phyloP scores from a whole-genome alignment of 2,888 invertebrate genomes.

The Apocheima hispidaria region DNA sequence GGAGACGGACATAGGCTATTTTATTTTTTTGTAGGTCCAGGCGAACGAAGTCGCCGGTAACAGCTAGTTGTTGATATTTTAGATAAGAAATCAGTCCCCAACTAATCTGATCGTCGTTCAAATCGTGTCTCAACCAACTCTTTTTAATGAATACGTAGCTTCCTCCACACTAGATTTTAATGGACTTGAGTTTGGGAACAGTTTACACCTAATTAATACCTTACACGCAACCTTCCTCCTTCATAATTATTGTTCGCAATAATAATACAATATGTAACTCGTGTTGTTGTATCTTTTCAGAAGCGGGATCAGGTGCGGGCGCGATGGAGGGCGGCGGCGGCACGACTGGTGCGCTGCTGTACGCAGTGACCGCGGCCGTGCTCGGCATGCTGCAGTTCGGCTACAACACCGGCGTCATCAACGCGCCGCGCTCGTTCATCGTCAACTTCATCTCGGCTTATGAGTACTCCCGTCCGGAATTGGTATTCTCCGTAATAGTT shows the following conservation, averaged over 20 bases:
- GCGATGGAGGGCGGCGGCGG: constrained; percentile 75
- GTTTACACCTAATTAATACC: background rate
- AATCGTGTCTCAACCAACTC: background rate
- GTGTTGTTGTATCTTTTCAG: constrained; percentile 58
- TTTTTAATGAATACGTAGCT: too few relatives aligned
- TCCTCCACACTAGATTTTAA: too few relatives aligned
- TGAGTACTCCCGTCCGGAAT: constrained; percentile 78
- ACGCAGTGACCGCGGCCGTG: constrained; percentile 88
- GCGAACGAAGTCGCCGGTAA: too few relatives aligned
- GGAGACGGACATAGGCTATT: too few relatives aligned
- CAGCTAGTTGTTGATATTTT: too few relatives aligned
- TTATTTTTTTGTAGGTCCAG: too few relatives aligned
- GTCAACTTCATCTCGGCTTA: constrained; percentile 87
- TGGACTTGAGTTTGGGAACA: too few relatives aligned
- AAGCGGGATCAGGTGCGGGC: constrained; percentile 41
- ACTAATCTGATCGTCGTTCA: too few relatives aligned
- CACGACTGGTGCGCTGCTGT: constrained; percentile 87
- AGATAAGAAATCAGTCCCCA: too few relatives aligned
- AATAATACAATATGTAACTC: background rate
- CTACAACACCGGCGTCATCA: constrained; percentile 90
- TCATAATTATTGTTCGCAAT: background rate
- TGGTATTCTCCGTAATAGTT: constrained; percentile 89
- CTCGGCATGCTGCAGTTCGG: constrained; percentile 91
- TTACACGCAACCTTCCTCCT: background rate
- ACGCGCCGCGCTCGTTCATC: constrained; percentile 88